These are phyloP conservation scores for Drosophila dunni DNA, from an alignment of 1,140 invertebrate genomes.

Conservation along the genomic window DNA sequence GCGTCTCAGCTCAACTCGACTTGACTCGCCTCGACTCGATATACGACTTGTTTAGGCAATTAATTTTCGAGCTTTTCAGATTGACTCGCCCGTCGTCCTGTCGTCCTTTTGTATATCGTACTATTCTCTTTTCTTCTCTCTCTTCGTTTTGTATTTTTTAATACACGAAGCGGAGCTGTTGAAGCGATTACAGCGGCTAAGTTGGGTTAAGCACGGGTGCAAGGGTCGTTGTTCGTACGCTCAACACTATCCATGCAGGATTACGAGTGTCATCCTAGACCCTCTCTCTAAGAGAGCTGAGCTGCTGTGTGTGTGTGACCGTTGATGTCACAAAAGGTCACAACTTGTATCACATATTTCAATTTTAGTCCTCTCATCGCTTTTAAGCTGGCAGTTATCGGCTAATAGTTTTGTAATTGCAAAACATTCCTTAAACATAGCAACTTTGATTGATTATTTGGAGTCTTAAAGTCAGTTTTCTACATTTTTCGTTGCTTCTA, in stretches of 20 bases:
- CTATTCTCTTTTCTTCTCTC: background rate
- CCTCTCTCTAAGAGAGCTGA: background rate
- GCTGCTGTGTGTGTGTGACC: constrained; percentile 15
- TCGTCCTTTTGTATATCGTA: background rate
- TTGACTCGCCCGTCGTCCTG: constrained; percentile 42
- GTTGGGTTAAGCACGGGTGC: constrained; percentile 52
- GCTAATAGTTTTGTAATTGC: constrained; percentile 35
- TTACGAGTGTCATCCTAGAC: constrained; percentile 49
- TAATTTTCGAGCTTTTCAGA: constrained; percentile 62
- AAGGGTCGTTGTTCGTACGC: constrained; percentile 38
- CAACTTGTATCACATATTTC: constrained; percentile 20
- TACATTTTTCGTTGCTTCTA: too few relatives aligned
- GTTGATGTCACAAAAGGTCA: constrained; percentile 42
- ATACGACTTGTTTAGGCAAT: constrained; percentile 58
- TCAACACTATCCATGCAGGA: constrained; percentile 51
- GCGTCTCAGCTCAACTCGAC: background rate
- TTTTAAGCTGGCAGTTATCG: constrained; percentile 17
- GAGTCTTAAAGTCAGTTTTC: too few relatives aligned
- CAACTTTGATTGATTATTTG: too few relatives aligned
- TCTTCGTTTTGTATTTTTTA: background rate
- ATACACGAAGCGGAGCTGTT: constrained; percentile 41
- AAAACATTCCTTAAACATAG: background rate
- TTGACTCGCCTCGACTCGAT: constrained; percentile 16
- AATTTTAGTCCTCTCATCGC: constrained; percentile 32
- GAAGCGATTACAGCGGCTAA: constrained; percentile 56